These are phyloP conservation scores for Corapipo altera DNA, from an alignment of 2,113 vertebrate species.

Conservation along the genomic window DNA sequence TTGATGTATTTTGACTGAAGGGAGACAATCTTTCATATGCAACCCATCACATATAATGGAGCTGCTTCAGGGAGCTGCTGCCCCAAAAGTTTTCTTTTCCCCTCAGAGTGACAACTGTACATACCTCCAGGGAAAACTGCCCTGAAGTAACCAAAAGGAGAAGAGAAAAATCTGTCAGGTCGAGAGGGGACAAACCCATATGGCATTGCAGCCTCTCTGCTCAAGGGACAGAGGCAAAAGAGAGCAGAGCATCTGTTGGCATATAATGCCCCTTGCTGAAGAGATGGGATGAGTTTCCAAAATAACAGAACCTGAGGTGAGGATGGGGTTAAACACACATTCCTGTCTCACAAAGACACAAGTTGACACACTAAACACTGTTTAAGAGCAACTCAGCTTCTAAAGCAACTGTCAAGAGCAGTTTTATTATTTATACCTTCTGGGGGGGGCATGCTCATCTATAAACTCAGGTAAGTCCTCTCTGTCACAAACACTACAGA, in stretches of 20 bases:
- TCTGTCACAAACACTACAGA: not conserved
- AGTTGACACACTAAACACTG: not conserved
- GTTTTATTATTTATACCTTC: not conserved
- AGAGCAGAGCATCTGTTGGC: not conserved
- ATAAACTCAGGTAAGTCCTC: not conserved
- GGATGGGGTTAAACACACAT: not conserved
- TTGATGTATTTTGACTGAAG: not conserved
- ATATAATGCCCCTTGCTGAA: not conserved
- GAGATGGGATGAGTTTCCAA: not conserved
- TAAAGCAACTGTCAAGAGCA: not conserved
- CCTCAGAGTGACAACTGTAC: not conserved
- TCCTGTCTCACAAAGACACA: not conserved
- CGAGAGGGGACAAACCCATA: not conserved
- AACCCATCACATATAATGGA: not conserved
- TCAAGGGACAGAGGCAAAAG: not conserved
- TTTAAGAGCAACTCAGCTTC: not conserved
- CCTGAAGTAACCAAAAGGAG: not conserved
- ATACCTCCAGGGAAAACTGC: not conserved
- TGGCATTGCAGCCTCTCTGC: not conserved
- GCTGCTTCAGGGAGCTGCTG: not conserved
- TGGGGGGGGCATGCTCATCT: accelerated
- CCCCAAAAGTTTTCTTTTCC: not conserved
- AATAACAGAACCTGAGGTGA: not conserved
- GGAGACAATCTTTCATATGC: not conserved
- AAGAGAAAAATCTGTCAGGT: not conserved